phyloP scores from a whole-genome alignment of 1,140 invertebrate genomes.

The Drosophila truncata region DNA sequence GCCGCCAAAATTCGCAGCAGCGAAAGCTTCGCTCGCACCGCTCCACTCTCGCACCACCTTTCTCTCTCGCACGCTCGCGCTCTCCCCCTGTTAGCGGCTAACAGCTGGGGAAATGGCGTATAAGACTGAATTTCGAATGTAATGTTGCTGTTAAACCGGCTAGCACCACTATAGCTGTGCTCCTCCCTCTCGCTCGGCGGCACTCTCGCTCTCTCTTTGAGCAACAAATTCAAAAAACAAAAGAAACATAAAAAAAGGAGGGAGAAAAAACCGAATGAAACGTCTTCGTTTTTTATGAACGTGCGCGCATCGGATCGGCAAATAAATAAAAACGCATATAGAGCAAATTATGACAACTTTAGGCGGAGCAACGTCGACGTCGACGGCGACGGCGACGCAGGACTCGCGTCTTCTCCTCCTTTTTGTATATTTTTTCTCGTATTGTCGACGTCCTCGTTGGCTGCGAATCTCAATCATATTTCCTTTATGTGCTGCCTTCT shows the following conservation, averaged over 20 bases:
- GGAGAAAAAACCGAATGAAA: constrained; percentile 20
- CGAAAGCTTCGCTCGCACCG: constrained; percentile 33
- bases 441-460: constrained; percentile 48
- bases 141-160: constrained; percentile 6
- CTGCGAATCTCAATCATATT: constrained; percentile 72
- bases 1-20: constrained; percentile 51
- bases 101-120: constrained; percentile 41
- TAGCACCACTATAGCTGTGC: constrained; percentile 26
- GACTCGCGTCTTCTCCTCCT: constrained; percentile 4
- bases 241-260: constrained; percentile 14
- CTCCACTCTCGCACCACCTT: constrained; percentile 5
- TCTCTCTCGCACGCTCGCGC: background rate
- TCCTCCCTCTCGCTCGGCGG: constrained; percentile 13
- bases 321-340: constrained; percentile 77
- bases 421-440: constrained; percentile 32
- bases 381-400: constrained; percentile 35
- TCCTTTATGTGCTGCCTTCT: constrained; percentile 37
- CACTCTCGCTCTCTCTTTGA: constrained; percentile 3
- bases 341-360: constrained; percentile 84
- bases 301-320: constrained; percentile 64
- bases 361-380: constrained; percentile 77
- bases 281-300: constrained; percentile 63
- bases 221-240: background rate
- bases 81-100: constrained; percentile 28
- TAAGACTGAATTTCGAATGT: constrained; percentile 33